Base-by-base conservation (phyloP, 92 coral and sea anemone genomes). In the Nematostella vectensis region DNA sequence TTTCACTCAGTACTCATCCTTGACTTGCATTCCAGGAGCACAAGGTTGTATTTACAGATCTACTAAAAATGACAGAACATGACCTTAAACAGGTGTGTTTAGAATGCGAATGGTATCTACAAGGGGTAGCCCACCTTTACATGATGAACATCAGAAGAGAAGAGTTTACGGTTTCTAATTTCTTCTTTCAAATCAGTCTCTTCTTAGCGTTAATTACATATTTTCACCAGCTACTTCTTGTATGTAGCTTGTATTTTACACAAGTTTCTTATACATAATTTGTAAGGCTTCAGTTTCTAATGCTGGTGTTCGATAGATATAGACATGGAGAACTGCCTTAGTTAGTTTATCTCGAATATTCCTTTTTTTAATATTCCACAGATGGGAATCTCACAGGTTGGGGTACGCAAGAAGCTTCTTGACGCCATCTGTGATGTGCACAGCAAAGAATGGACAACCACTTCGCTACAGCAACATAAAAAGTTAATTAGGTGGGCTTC, bases 341-440 rank as follows among this genome's bases (percentile, higher is more conserved):
- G 6, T 33, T 33, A 33, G 8, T 33, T 33, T 33, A 33, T 33
- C 15, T 6, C 40, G 6, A 6, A 33, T 15, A 33, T 33, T 33
- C 15, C 40, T 33, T 33, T 33, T 33, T 15, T 6, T 33, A 33
- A 33, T 33, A 33, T 33, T 33, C 37, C 33, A 2, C 61, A 93
- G 99, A 71, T 93, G 47, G 99, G 95, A 13, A 64, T 93, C 24
- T 78, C 91, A 11, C 99, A 93, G 42, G 78, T 93, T 2, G 99
- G 99, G 26, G 88, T 86, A n/a, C 81, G 96, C 3, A 88, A 88
- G 29, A 93, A 75, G 71, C 76, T 93, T 44, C 65, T 93, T 4
- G 84, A 79, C 63, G 88, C 88, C 30, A 67, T 83, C 29, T 69
- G 78, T 20, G 99, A 93, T 31, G 76, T 93, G 25, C 99, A 93